Conservation (phyloP, 2,113 vertebrate species). For the Scytalopus superciliaris region DNA sequence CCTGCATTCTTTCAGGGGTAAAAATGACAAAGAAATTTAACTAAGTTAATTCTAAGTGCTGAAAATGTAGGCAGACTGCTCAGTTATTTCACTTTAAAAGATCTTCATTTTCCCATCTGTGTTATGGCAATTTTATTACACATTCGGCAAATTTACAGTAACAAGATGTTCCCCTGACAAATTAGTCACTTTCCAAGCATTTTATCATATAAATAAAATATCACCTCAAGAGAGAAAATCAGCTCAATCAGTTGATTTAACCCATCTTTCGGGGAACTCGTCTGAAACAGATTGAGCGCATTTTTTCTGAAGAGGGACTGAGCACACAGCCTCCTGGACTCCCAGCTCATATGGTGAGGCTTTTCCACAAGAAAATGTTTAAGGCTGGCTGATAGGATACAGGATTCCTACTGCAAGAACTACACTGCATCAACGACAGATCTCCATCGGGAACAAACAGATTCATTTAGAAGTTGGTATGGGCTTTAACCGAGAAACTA, state of each 20-base stretch:
- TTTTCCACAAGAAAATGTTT: neutral
- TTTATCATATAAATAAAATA: constrained; percentile 85
- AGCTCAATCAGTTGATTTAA: constrained; percentile 75
- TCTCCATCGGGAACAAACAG: neutral
- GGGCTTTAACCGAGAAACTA: neutral
- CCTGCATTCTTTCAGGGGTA: neutral
- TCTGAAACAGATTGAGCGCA: constrained; percentile 68
- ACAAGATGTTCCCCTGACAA: constrained; percentile 80
- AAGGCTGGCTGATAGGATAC: neutral
- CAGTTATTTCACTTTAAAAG: constrained; percentile 66
- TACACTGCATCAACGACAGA: neutral
- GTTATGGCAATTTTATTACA: constrained; percentile 89
- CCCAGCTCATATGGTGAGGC: constrained; percentile 12
- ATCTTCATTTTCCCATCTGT: constrained; percentile 83
- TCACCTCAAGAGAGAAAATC: constrained; percentile 74
- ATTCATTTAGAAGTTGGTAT: neutral
- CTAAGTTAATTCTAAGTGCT: constrained; percentile 50
- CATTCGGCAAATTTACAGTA: constrained; percentile 88
- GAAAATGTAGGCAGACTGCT: constrained; percentile 51
- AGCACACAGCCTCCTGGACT: neutral
- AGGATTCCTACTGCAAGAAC: neutral
- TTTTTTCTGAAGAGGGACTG: constrained; percentile 57
- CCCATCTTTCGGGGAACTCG: constrained; percentile 70
- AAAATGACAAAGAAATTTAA: constrained; percentile 30
- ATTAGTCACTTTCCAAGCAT: constrained; percentile 80